These are phyloP conservation scores for Perognathus longimembris DNA, from an alignment of 2,113 vertebrate species.

Conservation along the genomic window DNA sequence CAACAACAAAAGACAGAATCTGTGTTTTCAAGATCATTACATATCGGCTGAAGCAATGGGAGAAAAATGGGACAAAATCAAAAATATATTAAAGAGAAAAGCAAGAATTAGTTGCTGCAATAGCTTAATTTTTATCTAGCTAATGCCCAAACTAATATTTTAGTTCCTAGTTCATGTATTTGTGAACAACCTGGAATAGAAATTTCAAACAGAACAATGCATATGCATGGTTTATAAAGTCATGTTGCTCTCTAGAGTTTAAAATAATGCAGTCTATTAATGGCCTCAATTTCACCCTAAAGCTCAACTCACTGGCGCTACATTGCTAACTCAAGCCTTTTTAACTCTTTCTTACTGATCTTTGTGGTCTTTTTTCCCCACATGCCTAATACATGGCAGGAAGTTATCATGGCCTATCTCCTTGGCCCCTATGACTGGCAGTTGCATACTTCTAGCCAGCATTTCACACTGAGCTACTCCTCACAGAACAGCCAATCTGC, in stretches of 20 bases:
- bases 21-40: constrained; percentile 13
- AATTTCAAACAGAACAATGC: constrained; percentile 43
- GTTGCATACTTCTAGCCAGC: not conserved
- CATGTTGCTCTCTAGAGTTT: not conserved
- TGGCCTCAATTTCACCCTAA: not conserved
- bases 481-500: not conserved
- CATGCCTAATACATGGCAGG: not conserved
- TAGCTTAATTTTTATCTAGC: not conserved
- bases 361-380: not conserved
- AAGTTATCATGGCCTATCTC: not conserved
- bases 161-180: not conserved
- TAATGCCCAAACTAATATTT: not conserved
- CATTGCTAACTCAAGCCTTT: not conserved
- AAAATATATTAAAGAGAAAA: constrained; percentile 10
- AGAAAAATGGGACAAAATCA: constrained; percentile 48
- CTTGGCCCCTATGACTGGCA: not conserved
- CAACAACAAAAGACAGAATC: not conserved
- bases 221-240: constrained; percentile 13
- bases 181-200: not conserved
- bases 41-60: not conserved
- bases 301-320: not conserved
- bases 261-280: not conserved
- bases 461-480: not conserved
- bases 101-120: not conserved
- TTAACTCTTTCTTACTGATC: not conserved